Conservation (phyloP, 1,140 invertebrate species). For the Atopsyche davidsoni region DNA sequence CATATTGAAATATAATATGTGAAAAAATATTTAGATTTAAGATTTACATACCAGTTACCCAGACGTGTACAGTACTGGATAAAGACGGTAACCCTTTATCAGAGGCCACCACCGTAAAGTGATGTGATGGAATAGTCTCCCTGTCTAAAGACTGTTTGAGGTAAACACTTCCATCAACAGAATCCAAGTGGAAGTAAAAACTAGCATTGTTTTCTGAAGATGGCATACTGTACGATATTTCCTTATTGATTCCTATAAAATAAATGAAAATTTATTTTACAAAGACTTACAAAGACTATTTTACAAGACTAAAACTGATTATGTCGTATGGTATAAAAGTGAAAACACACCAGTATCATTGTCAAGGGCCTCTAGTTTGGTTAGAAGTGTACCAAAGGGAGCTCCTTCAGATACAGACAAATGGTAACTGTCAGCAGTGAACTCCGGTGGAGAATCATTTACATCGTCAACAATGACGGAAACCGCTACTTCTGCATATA, state of each 20-base stretch:
- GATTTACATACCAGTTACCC: slow-evolving; percentile 61
- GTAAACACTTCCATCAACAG: slow-evolving; percentile 66
- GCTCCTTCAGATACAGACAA: slow-evolving; percentile 73
- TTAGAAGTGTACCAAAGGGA: slow-evolving; percentile 63
- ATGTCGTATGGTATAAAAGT: neutral
- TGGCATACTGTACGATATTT: slow-evolving; percentile 59
- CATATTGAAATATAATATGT: neutral
- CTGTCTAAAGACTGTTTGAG: slow-evolving; percentile 69
- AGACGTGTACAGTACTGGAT: slow-evolving; percentile 67
- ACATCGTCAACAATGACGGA: slow-evolving; percentile 72
- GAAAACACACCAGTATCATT: slow-evolving; percentile 60
- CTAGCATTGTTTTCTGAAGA: slow-evolving; percentile 54
- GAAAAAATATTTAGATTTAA: neutral
- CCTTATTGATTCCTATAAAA: slow-evolving; percentile 52
- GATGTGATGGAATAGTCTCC: slow-evolving; percentile 60
- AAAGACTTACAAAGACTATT: no score
- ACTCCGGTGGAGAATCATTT: slow-evolving; percentile 78
- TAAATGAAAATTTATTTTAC: no score
- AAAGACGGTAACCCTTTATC: slow-evolving; percentile 71
- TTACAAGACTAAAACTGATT: slow-evolving; percentile 1
- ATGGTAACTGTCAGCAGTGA: slow-evolving; percentile 71
- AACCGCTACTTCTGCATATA: slow-evolving; percentile 72
- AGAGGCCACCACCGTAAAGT: slow-evolving; percentile 66
- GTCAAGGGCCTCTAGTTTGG: slow-evolving; percentile 68
- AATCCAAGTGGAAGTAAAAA: slow-evolving; percentile 67